phyloP scores from a whole-genome alignment of 2,113 vertebrate genomes.

The Polypterus senegalus region DNA sequence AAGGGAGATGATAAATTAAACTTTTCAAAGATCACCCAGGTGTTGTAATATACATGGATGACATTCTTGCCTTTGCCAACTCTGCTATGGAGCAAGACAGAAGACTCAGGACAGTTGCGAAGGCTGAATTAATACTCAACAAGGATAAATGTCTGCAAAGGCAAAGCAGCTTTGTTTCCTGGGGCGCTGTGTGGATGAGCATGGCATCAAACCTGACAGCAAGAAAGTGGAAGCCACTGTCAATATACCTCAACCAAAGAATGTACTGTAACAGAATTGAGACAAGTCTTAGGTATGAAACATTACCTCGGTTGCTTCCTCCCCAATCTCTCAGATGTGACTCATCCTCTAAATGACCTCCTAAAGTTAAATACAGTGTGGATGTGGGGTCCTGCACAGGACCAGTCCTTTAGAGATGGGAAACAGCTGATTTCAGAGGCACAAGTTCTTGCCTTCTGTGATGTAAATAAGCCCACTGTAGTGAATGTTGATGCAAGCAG shows the following conservation, averaged over 20 bases:
- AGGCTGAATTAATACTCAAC: too few species aligned
- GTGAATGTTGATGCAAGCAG: constrained; percentile 4
- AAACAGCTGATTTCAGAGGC: neutral
- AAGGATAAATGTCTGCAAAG: too few species aligned
- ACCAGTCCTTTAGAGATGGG: constrained; percentile 1
- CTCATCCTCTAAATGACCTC: neutral
- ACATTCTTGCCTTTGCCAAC: too few species aligned
- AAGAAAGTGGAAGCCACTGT: too few species aligned
- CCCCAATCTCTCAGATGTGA: constrained; percentile 4
- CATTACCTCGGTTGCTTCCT: constrained; percentile 8
- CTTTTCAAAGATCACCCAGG: too few species aligned
- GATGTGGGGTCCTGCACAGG: neutral
- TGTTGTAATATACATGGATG: too few species aligned
- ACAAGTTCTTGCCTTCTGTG: neutral
- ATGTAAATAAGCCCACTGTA: neutral
- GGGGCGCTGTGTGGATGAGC: too few species aligned
- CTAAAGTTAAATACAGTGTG: neutral
- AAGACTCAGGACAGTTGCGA: too few species aligned
- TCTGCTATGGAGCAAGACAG: too few species aligned
- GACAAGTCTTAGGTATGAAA: constrained; percentile 8
- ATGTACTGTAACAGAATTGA: neutral
- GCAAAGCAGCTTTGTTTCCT: too few species aligned
- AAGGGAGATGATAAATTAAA: too few species aligned
- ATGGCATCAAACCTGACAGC: too few species aligned
- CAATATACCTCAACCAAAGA: neutral